phyloP scores from a whole-genome alignment of 2,797 vertebrate genomes.

The Botia kubotai region DNA sequence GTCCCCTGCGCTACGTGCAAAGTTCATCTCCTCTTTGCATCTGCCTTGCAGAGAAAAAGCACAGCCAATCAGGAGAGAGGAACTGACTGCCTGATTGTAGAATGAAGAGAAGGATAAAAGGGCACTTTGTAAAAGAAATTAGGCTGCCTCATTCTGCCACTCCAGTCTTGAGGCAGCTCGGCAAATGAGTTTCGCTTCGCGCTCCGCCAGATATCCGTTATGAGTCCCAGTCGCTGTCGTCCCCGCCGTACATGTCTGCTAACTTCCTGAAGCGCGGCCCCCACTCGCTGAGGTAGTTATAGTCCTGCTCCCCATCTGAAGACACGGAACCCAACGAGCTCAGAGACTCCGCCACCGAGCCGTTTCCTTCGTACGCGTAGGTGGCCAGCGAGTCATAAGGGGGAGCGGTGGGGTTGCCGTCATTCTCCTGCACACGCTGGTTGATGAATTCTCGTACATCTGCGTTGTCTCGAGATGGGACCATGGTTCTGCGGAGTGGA shows the following conservation, averaged over 20 bases:
- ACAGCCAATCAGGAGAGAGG: conserved; percentile 37
- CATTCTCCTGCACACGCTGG: conserved; percentile 90
- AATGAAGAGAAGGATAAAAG: conserved; percentile 51
- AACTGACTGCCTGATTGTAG: conserved; percentile 34
- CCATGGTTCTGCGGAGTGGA: conserved; percentile 69
- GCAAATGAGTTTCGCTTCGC: conserved; percentile 17
- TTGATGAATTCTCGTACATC: conserved; percentile 93
- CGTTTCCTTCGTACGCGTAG: conserved; percentile 93
- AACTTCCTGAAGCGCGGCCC: conserved; percentile 93
- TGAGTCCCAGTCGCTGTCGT: conserved; percentile 89
- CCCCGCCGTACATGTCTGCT: conserved; percentile 90
- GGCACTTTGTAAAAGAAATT: conserved; percentile 62
- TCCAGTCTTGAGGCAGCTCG: conserved; percentile 31
- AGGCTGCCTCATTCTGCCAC: conserved; percentile 44
- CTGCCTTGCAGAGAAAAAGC: conserved; percentile 33
- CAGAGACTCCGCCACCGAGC: conserved; percentile 90
- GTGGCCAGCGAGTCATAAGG: conserved; percentile 97
- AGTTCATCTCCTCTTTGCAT: conserved; percentile 18
- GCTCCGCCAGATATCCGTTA: conserved; percentile 69
- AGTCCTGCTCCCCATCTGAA: conserved; percentile 90
- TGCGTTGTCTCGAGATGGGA: conserved; percentile 80
- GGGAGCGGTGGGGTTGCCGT: conserved; percentile 87
- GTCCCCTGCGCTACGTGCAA: background rate
- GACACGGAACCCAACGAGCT: conserved; percentile 90
- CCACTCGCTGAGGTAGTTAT: conserved; percentile 96